Evolutionary conservation across 1,140 invertebrate species (phyloP), one percentile per base, ranked within the genome.

Genomic region (Leptinotarsa lineolata): DNA sequence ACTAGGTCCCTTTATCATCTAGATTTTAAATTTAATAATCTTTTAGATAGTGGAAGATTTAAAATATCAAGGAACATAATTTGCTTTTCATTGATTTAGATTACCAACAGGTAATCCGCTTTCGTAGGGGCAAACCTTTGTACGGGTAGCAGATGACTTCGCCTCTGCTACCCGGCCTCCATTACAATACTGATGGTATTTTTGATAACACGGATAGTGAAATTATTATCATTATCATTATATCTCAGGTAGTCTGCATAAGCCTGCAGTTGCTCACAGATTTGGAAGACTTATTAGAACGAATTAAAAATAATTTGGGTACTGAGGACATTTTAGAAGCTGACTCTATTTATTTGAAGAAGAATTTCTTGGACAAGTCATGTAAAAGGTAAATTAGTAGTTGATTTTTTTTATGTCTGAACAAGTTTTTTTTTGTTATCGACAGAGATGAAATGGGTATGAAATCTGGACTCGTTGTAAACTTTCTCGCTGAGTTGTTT

Each of bases 311-410:
- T 1, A 54, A 72, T 70, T 72, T 78, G 44, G 68, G 73, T 45
- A 71, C 70, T 4, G 76, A 79, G 70, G 76, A 79, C 72, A 74
- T 77, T 39, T 64, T 72, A 66, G 73, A 79, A 58, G 45, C 70
- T 46, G 78, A 75, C 70, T 63, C 66, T 11, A 61, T 45, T 24
- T 77, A 72, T 76, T 46, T 76, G 65, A 61, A 78, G 30, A 64
- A 30, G 15, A 60, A 72, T 70, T 74, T 16, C 48, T 16, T 54
- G 48, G 48, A 54, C 4, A 54, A 0, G 0, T 16, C 48, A 54
- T 54, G 48, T 18, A 15, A 54, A 54, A 54, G n/a, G 48, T 54
- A 13, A 54, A 54, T 16, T 39, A 11, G 3, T 30, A 30, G 8
- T 30, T 4, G 8, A 8, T 30, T 30, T 11, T 39, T 39, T 39